Evolutionary conservation across 2,797 vertebrate species (phyloP).

Genomic region (Thaleichthys pacificus): DNA sequence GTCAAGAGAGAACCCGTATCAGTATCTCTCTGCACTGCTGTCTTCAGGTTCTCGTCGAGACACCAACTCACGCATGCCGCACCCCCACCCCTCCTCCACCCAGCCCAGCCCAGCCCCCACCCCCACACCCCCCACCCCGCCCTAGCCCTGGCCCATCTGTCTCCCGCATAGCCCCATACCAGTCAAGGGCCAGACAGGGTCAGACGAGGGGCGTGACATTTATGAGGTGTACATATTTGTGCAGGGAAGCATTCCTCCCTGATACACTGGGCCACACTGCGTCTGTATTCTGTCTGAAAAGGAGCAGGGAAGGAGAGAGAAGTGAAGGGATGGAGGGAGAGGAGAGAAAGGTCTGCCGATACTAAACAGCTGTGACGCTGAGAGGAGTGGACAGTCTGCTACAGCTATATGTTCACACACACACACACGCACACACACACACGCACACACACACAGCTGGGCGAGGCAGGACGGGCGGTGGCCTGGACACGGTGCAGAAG

Average conservation of each 20-base stretch:
- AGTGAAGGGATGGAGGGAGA: background rate
- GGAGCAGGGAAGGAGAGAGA: slow-evolving; percentile 47
- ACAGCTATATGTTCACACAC: no score
- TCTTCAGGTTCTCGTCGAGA: slow-evolving; percentile 61
- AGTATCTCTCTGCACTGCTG: slow-evolving; percentile 52
- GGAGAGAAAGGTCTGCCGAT: no score
- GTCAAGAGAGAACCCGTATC: slow-evolving; percentile 42
- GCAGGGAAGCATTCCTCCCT: slow-evolving; percentile 68
- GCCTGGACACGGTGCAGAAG: slow-evolving; percentile 57
- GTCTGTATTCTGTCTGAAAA: slow-evolving; percentile 62
- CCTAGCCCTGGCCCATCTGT: slow-evolving; percentile 41
- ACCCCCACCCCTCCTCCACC: slow-evolving; percentile 10
- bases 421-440: background rate
- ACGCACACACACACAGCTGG: slow-evolving; percentile 21
- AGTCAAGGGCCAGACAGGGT: slow-evolving; percentile 70
- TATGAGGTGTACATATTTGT: slow-evolving; percentile 78
- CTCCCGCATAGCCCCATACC: slow-evolving; percentile 35
- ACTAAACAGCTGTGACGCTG: no score
- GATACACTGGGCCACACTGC: slow-evolving; percentile 61
- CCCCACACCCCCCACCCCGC: slow-evolving; percentile 9
- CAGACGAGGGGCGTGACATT: slow-evolving; percentile 72
- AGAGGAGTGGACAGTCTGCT: no score
- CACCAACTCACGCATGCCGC: slow-evolving; percentile 5
- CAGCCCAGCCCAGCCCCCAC: background rate
- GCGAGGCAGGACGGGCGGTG: slow-evolving; percentile 49